Percentiles rank a stretch among this genome's conserved stretches.
These are phyloP conservation scores for Upupa epops DNA, from an alignment of 2,113 vertebrate genomes.

Conservation along the genomic window DNA sequence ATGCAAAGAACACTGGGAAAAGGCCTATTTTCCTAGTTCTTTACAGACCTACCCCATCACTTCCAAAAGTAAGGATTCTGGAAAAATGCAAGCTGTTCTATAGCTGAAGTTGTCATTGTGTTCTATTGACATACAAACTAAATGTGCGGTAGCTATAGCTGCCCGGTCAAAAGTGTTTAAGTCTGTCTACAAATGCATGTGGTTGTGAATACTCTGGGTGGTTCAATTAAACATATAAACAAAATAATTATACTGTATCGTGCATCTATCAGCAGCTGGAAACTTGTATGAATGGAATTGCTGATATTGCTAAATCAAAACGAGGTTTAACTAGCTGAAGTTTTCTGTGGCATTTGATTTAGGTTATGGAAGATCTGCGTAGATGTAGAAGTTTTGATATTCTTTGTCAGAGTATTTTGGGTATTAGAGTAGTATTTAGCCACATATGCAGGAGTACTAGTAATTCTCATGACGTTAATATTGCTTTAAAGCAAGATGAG, in stretches of 20 bases:
- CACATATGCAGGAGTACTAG: background rate
- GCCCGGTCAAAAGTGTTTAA: background rate
- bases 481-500: background rate
- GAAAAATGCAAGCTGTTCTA: background rate
- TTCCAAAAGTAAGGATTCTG: background rate
- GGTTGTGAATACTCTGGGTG: background rate
- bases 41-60: too few species aligned
- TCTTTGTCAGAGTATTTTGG: too few species aligned
- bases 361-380: background rate
- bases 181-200: background rate
- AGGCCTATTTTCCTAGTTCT: background rate
- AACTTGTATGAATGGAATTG: background rate
- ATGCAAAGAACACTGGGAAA: background rate
- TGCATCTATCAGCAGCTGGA: background rate
- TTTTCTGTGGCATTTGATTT: background rate
- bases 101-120: background rate
- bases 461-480: background rate
- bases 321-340: background rate
- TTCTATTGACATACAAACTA: background rate
- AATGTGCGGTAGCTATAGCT: background rate
- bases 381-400: too few species aligned
- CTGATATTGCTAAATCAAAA: background rate
- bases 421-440: background rate
- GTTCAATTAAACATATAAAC: background rate
- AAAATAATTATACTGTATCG: too few species aligned